Base-by-base conservation (phyloP, 2,888 invertebrate genomes). In the Rhorus exstirpatorius region DNA sequence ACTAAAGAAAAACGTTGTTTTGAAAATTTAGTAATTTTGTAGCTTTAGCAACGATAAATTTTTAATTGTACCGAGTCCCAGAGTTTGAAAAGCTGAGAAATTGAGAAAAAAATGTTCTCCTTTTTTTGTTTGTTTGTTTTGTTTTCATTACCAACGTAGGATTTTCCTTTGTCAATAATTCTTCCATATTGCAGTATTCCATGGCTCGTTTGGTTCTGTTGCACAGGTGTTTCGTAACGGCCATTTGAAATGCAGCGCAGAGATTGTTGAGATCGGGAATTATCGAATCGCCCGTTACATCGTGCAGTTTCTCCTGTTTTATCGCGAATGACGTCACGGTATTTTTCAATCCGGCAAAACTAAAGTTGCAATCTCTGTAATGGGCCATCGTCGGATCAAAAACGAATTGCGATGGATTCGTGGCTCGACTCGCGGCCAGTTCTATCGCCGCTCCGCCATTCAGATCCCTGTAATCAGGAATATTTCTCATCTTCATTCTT, bases 381-480 rank as follows among this genome's bases (percentile, higher is more conserved):
- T 92, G 94, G 1, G 94, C 89, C 91, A 98, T 93, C 0, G 97
- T 95, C 53, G 95, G 88, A 0, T 96, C 94, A 89, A 98, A 97
- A 24, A 94, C 87, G 93, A 96, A 97, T 78, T 95, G 93, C 8
- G 93, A 89, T 0, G 95, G 94, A 92, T 97, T 93, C n/a, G 94
- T 94, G 7, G 96, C 95, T 89, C 94, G 94, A 44, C 90, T 93
- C 0, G 99, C 98, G 68, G 98, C 96, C 80, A 94, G 91, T 94
- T 99, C 99, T 41, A 99, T 95, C 24, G 98, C 97, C 89, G 94
- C 94, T 0, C 99, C 99, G 12, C 99, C 99, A 90, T 96, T 95
- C 88, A 97, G 91, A 79, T 94, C 91, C n/a, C 95, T 94, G 91
- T 96, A 97, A 89, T 96, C 95, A 10, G 95, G 95, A 77, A 98